Evolutionary conservation across 1,140 invertebrate species (phyloP).

Genomic region (Zaprionus gabonicus): DNA sequence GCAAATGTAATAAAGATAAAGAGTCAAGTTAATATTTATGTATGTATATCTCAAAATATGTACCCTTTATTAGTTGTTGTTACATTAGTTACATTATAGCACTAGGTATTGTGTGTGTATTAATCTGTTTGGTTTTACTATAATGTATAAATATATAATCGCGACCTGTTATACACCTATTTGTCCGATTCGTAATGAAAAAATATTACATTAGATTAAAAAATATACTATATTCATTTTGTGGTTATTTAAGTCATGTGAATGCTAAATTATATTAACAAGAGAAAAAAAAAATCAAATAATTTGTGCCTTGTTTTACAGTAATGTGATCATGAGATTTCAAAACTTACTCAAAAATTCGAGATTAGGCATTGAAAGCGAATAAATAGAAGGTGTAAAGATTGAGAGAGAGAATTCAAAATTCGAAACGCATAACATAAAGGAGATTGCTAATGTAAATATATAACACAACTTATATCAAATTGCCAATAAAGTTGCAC

Average conservation of each 20-base stretch:
- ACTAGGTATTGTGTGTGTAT: conserved; percentile 37
- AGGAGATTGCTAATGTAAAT: conserved; percentile 69
- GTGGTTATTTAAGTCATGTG: conserved; percentile 75
- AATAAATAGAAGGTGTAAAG: conserved; percentile 37
- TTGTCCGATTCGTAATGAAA: conserved; percentile 73
- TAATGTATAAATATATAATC: conserved; percentile 39
- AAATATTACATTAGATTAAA: conserved; percentile 49
- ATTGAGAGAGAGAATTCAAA: conserved; percentile 42
- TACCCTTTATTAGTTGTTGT: conserved; percentile 68
- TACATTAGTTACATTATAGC: conserved; percentile 31
- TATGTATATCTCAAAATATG: conserved; percentile 79
- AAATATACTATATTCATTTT: conserved; percentile 59
- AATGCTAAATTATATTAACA: conserved; percentile 46
- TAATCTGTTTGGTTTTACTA: conserved; percentile 22
- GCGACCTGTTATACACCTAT: conserved; percentile 63
- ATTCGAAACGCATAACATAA: conserved; percentile 62
- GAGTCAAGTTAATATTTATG: conserved; percentile 7
- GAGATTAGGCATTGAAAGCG: conserved; percentile 46
- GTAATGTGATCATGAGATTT: conserved; percentile 12
- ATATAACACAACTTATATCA: conserved; percentile 45
- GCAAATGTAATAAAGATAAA: conserved; percentile 42
- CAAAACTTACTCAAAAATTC: conserved; percentile 9
- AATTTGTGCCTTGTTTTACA: conserved; percentile 47
- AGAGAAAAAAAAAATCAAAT: conserved; percentile 40
- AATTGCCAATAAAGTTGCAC: conserved; percentile 61